Evolutionary conservation across 2,113 vertebrate genomes (phyloP).

Genomic region (Centropus bengalensis): DNA sequence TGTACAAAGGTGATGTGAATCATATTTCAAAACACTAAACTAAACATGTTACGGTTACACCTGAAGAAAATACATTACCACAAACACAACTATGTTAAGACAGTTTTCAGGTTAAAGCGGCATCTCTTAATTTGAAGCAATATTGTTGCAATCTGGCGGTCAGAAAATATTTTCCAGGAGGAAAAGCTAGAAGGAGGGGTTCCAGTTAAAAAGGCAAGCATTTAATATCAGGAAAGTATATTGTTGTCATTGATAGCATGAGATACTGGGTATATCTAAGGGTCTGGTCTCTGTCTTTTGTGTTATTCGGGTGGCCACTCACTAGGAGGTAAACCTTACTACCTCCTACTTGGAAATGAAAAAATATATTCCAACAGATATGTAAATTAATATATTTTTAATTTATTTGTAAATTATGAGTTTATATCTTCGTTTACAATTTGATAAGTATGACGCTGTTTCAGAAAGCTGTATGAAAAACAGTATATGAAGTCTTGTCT

Average conservation of each 20-base stretch:
- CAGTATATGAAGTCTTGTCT: neutral
- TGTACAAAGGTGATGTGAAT: slow-evolving; percentile 9
- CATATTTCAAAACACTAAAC: slow-evolving; percentile 10
- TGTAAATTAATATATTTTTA: neutral
- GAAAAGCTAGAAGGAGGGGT: neutral
- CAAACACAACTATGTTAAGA: neutral
- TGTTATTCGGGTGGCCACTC: neutral
- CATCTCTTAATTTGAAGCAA: neutral
- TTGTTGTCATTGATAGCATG: neutral
- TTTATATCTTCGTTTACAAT: neutral
- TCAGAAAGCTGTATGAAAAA: neutral
- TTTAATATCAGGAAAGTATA: neutral
- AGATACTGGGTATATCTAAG: neutral
- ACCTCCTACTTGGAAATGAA: neutral
- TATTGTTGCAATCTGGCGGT: neutral
- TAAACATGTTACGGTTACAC: neutral
- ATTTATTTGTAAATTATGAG: neutral
- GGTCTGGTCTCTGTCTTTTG: neutral
- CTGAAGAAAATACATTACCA: neutral
- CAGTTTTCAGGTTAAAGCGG: neutral
- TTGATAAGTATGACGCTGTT: neutral
- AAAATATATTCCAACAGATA: neutral
- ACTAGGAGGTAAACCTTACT: neutral
- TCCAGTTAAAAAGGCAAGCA: neutral
- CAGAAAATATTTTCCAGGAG: neutral